A percentile compares a stretch with the other conserved stretches of the same genome.
These are phyloP conservation scores for Rambutsinella grinnellia DNA, from an alignment of 2,888 invertebrate genomes.

Conservation along the genomic window DNA sequence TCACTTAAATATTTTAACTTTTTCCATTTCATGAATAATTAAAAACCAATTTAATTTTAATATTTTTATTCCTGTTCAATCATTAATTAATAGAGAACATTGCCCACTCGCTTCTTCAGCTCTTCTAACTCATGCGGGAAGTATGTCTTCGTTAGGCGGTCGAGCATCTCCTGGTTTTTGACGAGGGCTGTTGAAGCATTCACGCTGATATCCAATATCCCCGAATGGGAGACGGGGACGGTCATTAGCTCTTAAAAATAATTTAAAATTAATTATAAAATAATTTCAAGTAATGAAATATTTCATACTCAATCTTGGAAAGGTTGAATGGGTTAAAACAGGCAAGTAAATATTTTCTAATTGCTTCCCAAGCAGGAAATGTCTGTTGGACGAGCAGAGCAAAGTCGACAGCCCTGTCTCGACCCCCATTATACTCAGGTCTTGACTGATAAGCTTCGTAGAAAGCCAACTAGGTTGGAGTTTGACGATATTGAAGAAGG, in stretches of 20 bases:
- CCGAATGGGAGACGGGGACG: conserved; percentile 23
- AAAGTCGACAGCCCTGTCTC: conserved; percentile 6
- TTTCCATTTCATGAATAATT: no score
- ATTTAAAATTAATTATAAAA: background rate
- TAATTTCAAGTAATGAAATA: background rate
- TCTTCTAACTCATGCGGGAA: conserved; percentile 14
- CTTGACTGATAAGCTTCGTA: background rate
- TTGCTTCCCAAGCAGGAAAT: conserved; percentile 7
- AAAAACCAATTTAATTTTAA: no score
- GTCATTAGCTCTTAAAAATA: conserved; percentile 9
- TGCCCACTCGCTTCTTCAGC: conserved; percentile 1
- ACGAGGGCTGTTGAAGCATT: conserved; percentile 11
- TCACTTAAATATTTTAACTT: no score
- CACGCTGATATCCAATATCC: conserved; percentile 18
- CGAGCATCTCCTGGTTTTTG: conserved; percentile 10
- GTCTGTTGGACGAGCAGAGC: background rate
- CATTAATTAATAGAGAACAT: no score
- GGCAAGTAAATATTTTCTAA: conserved; percentile 23
- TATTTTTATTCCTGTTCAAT: no score
- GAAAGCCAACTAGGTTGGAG: background rate
- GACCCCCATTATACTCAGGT: background rate
- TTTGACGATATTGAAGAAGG: background rate
- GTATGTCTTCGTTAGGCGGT: conserved; percentile 3
- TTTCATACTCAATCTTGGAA: conserved; percentile 3
- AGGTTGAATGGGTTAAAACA: background rate